Conservation (phyloP, 2,888 invertebrate genomes). For the Ormyrus rosae region DNA sequence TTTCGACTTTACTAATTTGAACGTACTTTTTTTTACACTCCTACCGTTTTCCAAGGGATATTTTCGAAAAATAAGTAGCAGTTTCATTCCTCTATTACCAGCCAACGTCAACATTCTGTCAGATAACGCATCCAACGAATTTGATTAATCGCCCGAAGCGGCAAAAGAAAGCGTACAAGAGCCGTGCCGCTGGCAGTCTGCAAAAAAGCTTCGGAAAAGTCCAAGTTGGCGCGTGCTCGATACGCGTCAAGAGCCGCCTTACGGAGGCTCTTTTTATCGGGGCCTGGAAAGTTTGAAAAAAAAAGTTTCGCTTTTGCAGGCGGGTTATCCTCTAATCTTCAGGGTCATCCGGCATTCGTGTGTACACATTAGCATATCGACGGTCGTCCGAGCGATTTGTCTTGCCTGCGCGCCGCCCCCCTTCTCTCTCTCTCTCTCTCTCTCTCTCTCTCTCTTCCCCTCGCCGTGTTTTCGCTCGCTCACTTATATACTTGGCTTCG, state of each 20-base stretch:
- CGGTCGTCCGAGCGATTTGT: slow-evolving; percentile 53
- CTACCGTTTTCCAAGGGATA: no score
- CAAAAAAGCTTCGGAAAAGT: neutral
- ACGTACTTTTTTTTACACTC: no score
- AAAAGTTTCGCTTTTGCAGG: slow-evolving; percentile 1
- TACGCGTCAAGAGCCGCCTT: slow-evolving; percentile 1
- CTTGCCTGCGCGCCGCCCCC: slow-evolving; percentile 29
- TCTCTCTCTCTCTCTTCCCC: neutral
- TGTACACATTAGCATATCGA: slow-evolving; percentile 55
- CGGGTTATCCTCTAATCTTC: slow-evolving; percentile 51
- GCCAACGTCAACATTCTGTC: no score
- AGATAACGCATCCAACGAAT: no score
- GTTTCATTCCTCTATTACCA: no score
- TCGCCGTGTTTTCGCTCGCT: neutral
- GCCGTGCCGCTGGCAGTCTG: neutral
- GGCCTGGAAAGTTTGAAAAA: slow-evolving; percentile 29
- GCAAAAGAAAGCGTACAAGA: neutral
- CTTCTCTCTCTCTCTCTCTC: slow-evolving; percentile 21
- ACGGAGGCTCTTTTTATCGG: slow-evolving; percentile 7
- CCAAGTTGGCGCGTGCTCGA: neutral
- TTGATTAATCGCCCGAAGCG: no score
- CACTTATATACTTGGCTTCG: slow-evolving; percentile 20
- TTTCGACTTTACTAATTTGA: no score
- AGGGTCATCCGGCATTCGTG: slow-evolving; percentile 50
- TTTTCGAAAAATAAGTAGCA: no score